These are phyloP conservation scores for Plusia festucae DNA, from an alignment of 2,888 invertebrate species.

Conservation along the genomic window DNA sequence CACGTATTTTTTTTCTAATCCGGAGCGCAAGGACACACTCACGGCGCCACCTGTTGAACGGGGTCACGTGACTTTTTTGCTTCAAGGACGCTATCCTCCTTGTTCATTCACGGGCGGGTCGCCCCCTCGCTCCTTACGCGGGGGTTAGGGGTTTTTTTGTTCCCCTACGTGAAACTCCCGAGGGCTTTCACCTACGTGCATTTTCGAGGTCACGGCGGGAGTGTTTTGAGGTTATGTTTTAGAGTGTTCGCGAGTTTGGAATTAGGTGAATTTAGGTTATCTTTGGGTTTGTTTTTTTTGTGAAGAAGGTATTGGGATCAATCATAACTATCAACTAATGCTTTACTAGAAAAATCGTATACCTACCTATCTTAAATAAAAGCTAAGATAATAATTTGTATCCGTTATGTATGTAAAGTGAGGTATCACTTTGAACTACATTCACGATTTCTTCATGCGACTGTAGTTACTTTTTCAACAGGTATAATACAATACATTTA, in stretches of 20 bases:
- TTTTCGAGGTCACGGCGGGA: conserved; percentile 88
- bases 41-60: conserved; percentile 88
- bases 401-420: too few species aligned
- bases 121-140: conserved; percentile 83
- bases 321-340: too few species aligned
- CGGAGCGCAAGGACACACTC: conserved; percentile 84
- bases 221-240: conserved; percentile 85
- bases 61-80: conserved; percentile 89
- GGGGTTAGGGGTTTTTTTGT: conserved; percentile 86
- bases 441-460: neutral
- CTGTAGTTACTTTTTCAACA: neutral
- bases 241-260: conserved; percentile 73
- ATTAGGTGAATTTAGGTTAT: conserved; percentile 69
- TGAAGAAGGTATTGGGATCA: neutral
- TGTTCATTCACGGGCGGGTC: conserved; percentile 88
- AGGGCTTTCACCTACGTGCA: conserved; percentile 89
- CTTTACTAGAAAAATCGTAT: too few species aligned
- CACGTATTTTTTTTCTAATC: conserved; percentile 79
- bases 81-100: conserved; percentile 88
- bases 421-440: too few species aligned
- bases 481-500: neutral
- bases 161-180: conserved; percentile 86
- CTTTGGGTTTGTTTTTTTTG: conserved; percentile 26
- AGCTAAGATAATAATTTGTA: too few species aligned
- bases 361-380: too few species aligned